Evolutionary conservation across 2,113 vertebrate species (phyloP).

Genomic region (Irena cyanogastra): DNA sequence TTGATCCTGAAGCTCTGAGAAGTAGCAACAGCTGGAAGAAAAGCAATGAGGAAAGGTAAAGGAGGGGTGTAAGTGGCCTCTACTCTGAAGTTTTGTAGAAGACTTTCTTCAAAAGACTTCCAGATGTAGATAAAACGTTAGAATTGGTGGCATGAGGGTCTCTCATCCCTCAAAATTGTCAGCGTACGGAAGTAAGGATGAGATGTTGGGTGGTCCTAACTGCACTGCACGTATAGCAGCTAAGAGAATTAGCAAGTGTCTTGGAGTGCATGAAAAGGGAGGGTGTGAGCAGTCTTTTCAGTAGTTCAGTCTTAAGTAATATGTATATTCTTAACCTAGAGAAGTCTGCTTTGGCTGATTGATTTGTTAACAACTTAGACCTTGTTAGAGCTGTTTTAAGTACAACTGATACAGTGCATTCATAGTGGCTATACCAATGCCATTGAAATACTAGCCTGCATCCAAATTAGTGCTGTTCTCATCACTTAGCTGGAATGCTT

Average conservation of each 20-base stretch:
- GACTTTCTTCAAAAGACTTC: not conserved
- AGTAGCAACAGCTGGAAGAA: not conserved
- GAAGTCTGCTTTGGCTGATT: not conserved
- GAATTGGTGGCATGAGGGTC: not conserved
- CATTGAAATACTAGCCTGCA: not conserved
- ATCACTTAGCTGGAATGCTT: not conserved
- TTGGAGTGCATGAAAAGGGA: not conserved
- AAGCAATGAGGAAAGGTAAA: not conserved
- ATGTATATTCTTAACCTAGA: not conserved
- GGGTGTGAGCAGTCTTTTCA: not conserved
- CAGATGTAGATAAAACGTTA: constrained; percentile 3
- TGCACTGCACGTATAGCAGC: not conserved
- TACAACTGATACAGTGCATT: not conserved
- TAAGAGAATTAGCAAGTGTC: not conserved
- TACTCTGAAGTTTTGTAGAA: not conserved
- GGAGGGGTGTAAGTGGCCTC: not conserved
- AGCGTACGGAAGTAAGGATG: not conserved
- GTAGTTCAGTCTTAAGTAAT: not conserved
- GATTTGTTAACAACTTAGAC: not conserved
- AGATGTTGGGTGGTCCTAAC: not conserved
- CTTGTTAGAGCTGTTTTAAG: not conserved
- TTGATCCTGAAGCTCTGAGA: not conserved
- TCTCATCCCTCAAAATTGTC: not conserved
- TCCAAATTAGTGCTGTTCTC: not conserved
- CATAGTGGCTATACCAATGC: fast-evolving